Conservation (phyloP, 1,140 invertebrate species). For the Centruroides vittatus region DNA sequence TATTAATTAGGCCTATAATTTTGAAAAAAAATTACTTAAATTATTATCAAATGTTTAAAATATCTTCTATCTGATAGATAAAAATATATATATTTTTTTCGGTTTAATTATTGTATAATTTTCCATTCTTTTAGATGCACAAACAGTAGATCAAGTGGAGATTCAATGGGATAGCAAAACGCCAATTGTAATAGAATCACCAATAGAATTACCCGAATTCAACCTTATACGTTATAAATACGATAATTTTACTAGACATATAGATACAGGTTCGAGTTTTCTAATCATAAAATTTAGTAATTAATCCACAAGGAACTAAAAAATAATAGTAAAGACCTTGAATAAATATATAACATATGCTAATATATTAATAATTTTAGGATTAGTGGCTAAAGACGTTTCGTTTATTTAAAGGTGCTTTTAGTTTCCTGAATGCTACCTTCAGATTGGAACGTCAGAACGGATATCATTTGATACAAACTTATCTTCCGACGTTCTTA, state of each 20-base stretch:
- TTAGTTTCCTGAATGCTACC: constrained; percentile 19
- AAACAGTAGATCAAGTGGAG: constrained; percentile 16
- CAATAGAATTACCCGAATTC: constrained; percentile 18
- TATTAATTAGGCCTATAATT: no score
- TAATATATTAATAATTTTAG: no score
- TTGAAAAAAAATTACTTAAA: no score
- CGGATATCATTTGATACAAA: constrained; percentile 78
- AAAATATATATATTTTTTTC: no score
- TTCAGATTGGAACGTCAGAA: constrained; percentile 19
- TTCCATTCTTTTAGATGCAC: constrained; percentile 12
- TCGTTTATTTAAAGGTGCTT: constrained; percentile 10
- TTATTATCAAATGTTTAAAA: no score
- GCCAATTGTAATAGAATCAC: constrained; percentile 16
- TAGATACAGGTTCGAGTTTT: constrained; percentile 15
- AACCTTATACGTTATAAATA: constrained; percentile 3
- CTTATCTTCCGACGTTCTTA: constrained; percentile 74
- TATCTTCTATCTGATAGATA: no score
- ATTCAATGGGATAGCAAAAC: constrained; percentile 11
- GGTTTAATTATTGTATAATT: no score
- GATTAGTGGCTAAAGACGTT: no score
- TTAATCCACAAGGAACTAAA: no score
- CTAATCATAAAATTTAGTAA: no score
- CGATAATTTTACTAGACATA: constrained; percentile 11
- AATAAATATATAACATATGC: no score
- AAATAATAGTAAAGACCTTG: no score